Evolutionary conservation across 2,888 invertebrate genomes (phyloP).

Genomic region (Acanthosepion esculentum): DNA sequence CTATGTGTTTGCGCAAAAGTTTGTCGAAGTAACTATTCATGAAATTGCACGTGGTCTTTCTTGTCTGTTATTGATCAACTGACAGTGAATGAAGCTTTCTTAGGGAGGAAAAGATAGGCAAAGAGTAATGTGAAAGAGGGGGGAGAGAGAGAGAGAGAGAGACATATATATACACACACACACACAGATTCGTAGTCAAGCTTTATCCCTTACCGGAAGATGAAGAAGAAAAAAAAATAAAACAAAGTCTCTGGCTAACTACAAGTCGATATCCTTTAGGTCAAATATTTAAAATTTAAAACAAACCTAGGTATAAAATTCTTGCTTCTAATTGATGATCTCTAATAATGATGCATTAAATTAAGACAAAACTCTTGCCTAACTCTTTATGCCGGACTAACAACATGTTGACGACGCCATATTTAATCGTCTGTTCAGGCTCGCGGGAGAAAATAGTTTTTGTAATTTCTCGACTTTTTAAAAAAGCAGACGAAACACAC

Average conservation of each 20-base stretch:
- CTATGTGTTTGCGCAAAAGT: not conserved
- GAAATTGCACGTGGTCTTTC: not conserved
- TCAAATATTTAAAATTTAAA: not conserved
- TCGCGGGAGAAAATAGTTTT: conserved; percentile 42
- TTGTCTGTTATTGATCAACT: not conserved
- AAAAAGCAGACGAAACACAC: not conserved
- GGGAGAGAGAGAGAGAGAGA: not conserved
- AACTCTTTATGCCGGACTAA: not conserved
- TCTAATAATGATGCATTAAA: not conserved
- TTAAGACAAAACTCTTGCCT: not conserved
- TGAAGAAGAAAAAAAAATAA: not conserved
- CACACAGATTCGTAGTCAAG: not conserved
- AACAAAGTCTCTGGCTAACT: not conserved
- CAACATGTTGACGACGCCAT: conserved; percentile 49
- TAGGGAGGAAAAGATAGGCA: not conserved
- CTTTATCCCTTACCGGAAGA: not conserved
- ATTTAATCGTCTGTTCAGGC: conserved; percentile 35
- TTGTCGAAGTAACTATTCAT: not conserved
- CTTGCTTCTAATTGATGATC: not conserved
- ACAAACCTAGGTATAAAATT: not conserved
- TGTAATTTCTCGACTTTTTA: conserved; percentile 1
- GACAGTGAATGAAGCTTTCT: not conserved
- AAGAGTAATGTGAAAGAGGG: not conserved
- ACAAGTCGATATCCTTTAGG: not conserved
- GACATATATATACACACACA: not conserved